phyloP scores from a whole-genome alignment of 2,888 invertebrate species.

The Hoplodrina blanda region DNA sequence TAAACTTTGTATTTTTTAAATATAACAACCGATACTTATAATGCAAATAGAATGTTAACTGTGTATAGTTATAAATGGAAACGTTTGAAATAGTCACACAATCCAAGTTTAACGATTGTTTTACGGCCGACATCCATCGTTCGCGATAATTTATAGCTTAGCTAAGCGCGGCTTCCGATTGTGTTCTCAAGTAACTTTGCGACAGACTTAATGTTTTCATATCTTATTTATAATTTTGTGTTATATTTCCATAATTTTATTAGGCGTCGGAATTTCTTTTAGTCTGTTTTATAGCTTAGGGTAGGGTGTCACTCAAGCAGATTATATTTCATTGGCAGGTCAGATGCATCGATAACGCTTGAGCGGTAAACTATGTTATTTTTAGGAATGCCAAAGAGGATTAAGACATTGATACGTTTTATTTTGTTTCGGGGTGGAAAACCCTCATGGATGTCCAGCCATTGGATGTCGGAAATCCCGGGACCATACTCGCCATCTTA shows the following conservation, averaged over 20 bases:
- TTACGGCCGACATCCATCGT: constrained; percentile 77
- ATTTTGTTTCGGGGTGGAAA: no score
- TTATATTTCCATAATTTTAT: constrained; percentile 53
- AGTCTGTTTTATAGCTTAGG: constrained; percentile 21
- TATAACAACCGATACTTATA: constrained; percentile 7
- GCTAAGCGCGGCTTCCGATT: constrained; percentile 77
- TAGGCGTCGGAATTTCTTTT: constrained; percentile 36
- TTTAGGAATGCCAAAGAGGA: background rate
- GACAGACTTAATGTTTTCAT: constrained; percentile 60
- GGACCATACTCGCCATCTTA: no score
- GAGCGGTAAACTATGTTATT: constrained; percentile 4
- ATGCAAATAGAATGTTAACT: constrained; percentile 40
- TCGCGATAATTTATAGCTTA: constrained; percentile 80
- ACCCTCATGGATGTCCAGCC: no score
- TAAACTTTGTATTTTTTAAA: no score
- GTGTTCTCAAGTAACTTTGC: constrained; percentile 56
- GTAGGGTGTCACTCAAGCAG: constrained; percentile 11
- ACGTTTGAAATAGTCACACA: constrained; percentile 68
- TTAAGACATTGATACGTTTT: no score
- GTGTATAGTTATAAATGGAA: constrained; percentile 48
- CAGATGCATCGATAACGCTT: constrained; percentile 22
- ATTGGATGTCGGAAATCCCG: no score
- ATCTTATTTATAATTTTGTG: constrained; percentile 54
- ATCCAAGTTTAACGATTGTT: constrained; percentile 84
- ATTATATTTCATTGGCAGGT: constrained; percentile 40